Conservation (phyloP, 2,888 invertebrate genomes). For the Orchesellides sinensis region DNA sequence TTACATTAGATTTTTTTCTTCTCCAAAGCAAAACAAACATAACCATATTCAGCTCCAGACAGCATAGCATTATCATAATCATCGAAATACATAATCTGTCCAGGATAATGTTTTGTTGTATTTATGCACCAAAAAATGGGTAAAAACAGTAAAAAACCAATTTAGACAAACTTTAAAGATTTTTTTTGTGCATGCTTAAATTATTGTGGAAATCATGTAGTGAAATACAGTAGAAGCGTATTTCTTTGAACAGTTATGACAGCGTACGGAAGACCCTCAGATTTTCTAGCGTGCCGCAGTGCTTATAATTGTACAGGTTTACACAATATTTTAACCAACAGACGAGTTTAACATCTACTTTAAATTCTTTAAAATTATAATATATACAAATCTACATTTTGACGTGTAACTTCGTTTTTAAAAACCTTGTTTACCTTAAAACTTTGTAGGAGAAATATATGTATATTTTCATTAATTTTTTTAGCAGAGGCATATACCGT, state of each 20-base stretch:
- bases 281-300: constrained; percentile 47
- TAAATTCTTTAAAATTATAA: constrained; percentile 22
- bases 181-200: constrained; percentile 26
- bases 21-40: neutral
- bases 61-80: neutral
- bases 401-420: neutral
- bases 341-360: constrained; percentile 4
- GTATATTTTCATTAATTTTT: constrained; percentile 23
- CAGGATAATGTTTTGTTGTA: neutral
- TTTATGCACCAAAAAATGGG: no score
- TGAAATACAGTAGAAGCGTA: no score
- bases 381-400: constrained; percentile 4
- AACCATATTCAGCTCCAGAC: constrained; percentile 14
- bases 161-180: constrained; percentile 19
- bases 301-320: no score
- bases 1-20: constrained; percentile 32
- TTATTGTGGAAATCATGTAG: constrained; percentile 41
- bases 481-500: no score
- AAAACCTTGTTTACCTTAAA: neutral
- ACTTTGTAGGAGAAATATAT: neutral
- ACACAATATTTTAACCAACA: constrained; percentile 55
- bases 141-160: constrained; percentile 32
- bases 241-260: neutral
- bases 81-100: constrained; percentile 35
- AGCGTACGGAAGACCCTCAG: neutral